Evolutionary conservation across 2,797 vertebrate genomes (phyloP), one percentile per base, ranked within the genome.

Genomic region (Acrocephalus scirpaceus): DNA sequence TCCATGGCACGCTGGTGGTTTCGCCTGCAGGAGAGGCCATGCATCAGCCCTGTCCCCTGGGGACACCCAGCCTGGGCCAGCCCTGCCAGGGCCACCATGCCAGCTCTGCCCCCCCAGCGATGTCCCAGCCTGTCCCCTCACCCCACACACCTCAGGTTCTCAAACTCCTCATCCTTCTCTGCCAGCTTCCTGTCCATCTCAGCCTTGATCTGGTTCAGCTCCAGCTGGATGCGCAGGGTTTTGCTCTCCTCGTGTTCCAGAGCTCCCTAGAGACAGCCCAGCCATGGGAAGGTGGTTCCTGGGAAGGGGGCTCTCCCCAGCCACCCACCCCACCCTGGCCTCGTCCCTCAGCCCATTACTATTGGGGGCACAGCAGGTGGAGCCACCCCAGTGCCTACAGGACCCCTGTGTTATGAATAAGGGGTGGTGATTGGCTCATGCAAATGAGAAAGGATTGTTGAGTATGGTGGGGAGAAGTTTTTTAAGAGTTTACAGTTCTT

Each of bases 221-320:
- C 99, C 93, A 99, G 97, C 96, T 99, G 99, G 95, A 99, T 99
- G 67, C 98, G 98, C 64, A 99, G 97, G 2, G 98, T 99, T 98
- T 99, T 99, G 94, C 99, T 99, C 97, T 99, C 99, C 92, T 99
- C 99, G 0, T 99, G 98, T 94, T 99, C 99, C 96, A 99, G 97
- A 62, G 99, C 98, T 17, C 98, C 98, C 99, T 99, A 92, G 78
- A 54, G 96, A 77, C 54, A 48, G 79, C 7, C 50, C 62, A 69
- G 45, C 51, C 26, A 2, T 84, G 38, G 44, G 22, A 61, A 74
- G 26, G 69, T 21, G 48, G 25, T 10, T 21, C 29, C 9, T 0
- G 9, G 29, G 13, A 13, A 16, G 32, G 30, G 10, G 7, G 2
- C 11, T 10, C 7, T 36, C 66, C 23, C 20, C 3, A 5, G 51